Evolutionary conservation across 2,797 vertebrate genomes (phyloP).

Genomic region (Sebastes trivittatus): DNA sequence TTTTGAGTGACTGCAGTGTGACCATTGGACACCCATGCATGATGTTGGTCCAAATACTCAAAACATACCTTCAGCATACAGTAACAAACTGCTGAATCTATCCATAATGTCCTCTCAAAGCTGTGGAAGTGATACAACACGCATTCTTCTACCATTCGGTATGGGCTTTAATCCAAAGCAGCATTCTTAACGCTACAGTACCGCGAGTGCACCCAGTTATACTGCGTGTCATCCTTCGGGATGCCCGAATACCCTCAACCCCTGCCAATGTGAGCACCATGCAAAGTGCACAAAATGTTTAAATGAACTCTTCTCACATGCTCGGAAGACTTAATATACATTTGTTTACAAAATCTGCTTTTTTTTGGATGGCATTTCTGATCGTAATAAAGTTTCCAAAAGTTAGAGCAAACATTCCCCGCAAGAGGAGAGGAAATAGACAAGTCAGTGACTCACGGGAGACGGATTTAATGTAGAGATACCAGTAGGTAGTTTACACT

Average conservation of each 20-base stretch:
- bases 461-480: not conserved
- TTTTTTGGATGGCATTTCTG: constrained; percentile 6
- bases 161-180: constrained; percentile 33
- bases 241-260: constrained; percentile 22
- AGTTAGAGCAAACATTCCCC: constrained; percentile 42
- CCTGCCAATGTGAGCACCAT: constrained; percentile 42
- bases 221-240: constrained; percentile 4
- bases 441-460: not conserved
- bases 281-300: constrained; percentile 10
- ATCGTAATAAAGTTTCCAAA: constrained; percentile 49
- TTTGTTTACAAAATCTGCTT: constrained; percentile 47
- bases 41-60: constrained; percentile 13
- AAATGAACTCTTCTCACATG: not conserved
- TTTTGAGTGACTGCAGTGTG: constrained; percentile 59
- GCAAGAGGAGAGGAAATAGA: constrained; percentile 4
- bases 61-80: not conserved
- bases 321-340: not conserved
- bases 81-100: constrained; percentile 9
- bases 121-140: constrained; percentile 9
- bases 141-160: not conserved
- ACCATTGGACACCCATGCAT: constrained; percentile 31
- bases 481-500: not conserved
- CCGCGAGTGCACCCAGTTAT: constrained; percentile 1
- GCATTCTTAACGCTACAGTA: not conserved
- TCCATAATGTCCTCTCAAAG: not conserved